A percentile compares a stretch with the other conserved stretches of the same genome.
Evolutionary conservation across 2,888 invertebrate genomes (phyloP).

Genomic region (Ashinkailepas kermadecensis): DNA sequence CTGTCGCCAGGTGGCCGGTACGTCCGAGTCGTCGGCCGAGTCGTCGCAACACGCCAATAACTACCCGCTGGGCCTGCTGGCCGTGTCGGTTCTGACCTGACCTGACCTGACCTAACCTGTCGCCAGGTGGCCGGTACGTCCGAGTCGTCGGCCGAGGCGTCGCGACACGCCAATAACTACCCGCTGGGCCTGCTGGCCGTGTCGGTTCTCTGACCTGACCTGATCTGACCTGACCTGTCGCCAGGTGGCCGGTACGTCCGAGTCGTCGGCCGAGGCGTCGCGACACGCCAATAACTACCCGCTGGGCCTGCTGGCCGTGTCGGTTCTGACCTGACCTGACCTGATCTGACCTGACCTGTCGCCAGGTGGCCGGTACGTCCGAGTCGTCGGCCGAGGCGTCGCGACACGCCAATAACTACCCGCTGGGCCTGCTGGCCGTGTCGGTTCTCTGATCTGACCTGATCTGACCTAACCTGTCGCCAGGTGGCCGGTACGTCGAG

Average conservation of each 20-base stretch:
- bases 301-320: slow-evolving; percentile 45
- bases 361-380: neutral
- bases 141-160: no score
- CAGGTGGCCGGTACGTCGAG: neutral
- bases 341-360: neutral
- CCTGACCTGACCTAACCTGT: no score
- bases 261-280: neutral
- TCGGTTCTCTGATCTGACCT: slow-evolving; percentile 43
- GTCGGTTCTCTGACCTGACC: no score
- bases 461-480: neutral
- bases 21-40: neutral
- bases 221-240: neutral
- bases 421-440: slow-evolving; percentile 45
- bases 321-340: slow-evolving; percentile 43
- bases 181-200: no score
- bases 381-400: neutral
- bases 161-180: no score
- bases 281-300: slow-evolving; percentile 32
- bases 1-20: neutral
- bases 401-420: slow-evolving; percentile 23
- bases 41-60: neutral
- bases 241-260: neutral
- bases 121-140: no score
- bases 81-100: slow-evolving; percentile 47
- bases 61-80: slow-evolving; percentile 42